Base-by-base conservation (phyloP, 1,140 invertebrate genomes). In the Lysiphlebus fabarum region DNA sequence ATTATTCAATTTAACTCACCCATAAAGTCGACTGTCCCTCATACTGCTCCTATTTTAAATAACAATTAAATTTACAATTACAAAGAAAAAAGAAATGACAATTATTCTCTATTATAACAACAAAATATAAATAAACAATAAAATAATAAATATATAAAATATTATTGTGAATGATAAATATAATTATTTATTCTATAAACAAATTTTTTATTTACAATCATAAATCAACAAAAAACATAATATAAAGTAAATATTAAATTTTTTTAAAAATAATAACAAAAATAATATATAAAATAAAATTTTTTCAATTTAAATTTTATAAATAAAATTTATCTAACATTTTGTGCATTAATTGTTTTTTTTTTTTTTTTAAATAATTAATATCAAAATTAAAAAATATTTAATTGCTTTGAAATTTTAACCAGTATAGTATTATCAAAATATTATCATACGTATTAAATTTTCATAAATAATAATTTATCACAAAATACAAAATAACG, bases 21-120 rank as follows among this genome's bases (percentile, higher is more conserved):
- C 87, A 76, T 88, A 88, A 76, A 88, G 80, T 81, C 85, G 85
- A 83, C 85, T 88, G 75, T 87, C 86, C 74, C 85, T 84, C 76
- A 87, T 85, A 79, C 85, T 87, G 75, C 81, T 81, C 83, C 86
- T 87, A 72, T 68, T 70, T 69, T 67, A 65, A 58, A 57, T 58
- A 62, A 65, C 57, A 67, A 44, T 58, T 50, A 61, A 65, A 65
- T 62, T 51, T 58, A 64, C 54, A 63, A 37, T 62, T 61, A 64
- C 55, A 58, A 60, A 56, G 48, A 53, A 38, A 42, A 37, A 61
- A 50, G 37, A 53, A 44, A 38, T 45, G 43, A 48, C 54, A 38
- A 49, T 60, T 44, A 17, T 41, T 11, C 33, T 58, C 26, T 44
- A 34, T 56, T 49, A 45, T 53, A 51, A 37, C 12, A 36, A 45